Evolutionary conservation across 2,888 invertebrate species (phyloP).

Genomic region (Eupithecia inturbata): DNA sequence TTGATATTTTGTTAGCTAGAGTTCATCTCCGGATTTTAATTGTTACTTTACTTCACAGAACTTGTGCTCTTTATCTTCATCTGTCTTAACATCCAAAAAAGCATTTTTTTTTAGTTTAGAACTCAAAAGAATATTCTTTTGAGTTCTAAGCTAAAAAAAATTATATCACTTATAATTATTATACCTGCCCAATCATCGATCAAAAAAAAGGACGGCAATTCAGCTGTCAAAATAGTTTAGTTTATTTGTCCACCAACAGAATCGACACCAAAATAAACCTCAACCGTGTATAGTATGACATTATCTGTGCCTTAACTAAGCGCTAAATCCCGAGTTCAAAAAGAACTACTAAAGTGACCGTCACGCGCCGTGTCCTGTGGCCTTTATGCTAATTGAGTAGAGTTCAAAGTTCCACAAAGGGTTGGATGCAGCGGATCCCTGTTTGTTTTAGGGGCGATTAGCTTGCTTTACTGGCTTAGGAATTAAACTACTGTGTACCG

Average conservation of each 20-base stretch:
- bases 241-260: background rate
- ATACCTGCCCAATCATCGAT: too few species aligned
- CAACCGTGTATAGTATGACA: background rate
- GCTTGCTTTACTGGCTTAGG: conserved; percentile 26
- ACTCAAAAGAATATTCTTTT: too few species aligned
- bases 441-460: conserved; percentile 47
- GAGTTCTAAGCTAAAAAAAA: too few species aligned
- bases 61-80: too few species aligned
- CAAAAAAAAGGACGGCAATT: too few species aligned
- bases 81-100: too few species aligned
- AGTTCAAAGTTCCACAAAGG: conserved; percentile 52
- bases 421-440: conserved; percentile 44
- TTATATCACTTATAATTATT: too few species aligned
- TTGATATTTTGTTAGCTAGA: too few species aligned
- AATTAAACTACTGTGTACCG: conserved; percentile 14
- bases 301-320: conserved; percentile 8
- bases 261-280: background rate
- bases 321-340: conserved; percentile 11
- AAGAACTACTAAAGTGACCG: conserved; percentile 17
- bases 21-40: too few species aligned
- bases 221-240: background rate
- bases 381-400: conserved; percentile 55
- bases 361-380: conserved; percentile 35
- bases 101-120: too few species aligned
- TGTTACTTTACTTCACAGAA: too few species aligned